Conservation (phyloP, 1,140 invertebrate genomes). For the Drosophila ananassae region DNA sequence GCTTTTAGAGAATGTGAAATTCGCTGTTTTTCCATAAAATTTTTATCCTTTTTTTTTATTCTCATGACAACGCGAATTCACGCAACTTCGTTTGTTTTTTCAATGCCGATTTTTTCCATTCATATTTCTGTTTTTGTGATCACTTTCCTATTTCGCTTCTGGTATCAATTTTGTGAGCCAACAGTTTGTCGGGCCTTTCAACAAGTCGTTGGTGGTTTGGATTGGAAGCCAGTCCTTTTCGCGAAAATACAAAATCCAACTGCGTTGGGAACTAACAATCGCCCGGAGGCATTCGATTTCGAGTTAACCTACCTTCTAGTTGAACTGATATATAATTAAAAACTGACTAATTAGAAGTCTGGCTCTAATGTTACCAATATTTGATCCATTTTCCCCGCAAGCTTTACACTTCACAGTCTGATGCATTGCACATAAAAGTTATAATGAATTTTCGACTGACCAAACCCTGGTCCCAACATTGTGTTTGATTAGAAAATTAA, state of each 20-base stretch:
- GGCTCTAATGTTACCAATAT: constrained; percentile 4
- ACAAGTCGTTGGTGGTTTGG: constrained; percentile 38
- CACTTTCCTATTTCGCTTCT: constrained; percentile 29
- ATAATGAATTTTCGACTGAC: constrained; percentile 33
- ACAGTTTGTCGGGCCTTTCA: constrained; percentile 43
- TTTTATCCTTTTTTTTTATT: constrained; percentile 29
- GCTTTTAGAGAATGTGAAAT: neutral
- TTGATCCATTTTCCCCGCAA: constrained; percentile 1
- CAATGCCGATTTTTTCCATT: constrained; percentile 16
- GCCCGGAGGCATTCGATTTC: neutral
- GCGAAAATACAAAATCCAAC: neutral
- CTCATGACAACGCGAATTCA: constrained; percentile 23
- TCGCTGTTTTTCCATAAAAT: neutral
- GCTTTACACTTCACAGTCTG: constrained; percentile 5
- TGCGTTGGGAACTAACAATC: constrained; percentile 6
- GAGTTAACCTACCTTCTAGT: neutral
- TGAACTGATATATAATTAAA: neutral
- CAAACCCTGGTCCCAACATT: neutral
- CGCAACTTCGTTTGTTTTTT: constrained; percentile 38
- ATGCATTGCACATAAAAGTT: constrained; percentile 21
- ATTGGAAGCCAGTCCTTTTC: constrained; percentile 9
- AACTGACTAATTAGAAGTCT: constrained; percentile 23
- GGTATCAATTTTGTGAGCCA: constrained; percentile 31
- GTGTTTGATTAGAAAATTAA: constrained; percentile 45
- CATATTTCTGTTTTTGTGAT: constrained; percentile 27